Conservation (phyloP, 2,888 invertebrate species). For the Rugalucina vietnamica region DNA sequence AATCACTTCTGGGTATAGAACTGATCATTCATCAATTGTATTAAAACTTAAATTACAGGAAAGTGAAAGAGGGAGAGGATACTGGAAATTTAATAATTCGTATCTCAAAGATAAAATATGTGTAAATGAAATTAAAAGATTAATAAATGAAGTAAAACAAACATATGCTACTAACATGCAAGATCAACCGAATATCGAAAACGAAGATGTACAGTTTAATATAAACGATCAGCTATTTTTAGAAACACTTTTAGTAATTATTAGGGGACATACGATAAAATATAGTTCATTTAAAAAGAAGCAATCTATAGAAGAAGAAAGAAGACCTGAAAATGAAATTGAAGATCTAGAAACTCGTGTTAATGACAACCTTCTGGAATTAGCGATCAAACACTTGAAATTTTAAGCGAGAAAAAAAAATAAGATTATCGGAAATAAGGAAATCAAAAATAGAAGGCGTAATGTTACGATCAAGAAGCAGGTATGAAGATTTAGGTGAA, state of each 20-base stretch:
- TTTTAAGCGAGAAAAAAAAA: background rate
- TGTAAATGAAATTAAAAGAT: background rate
- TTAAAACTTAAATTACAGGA: background rate
- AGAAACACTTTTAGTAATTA: constrained; percentile 18
- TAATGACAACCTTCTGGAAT: background rate
- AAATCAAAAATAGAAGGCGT: background rate
- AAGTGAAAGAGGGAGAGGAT: background rate
- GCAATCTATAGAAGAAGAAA: constrained; percentile 1
- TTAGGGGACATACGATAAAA: constrained; percentile 33
- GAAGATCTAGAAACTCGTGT: background rate
- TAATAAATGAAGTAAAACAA: background rate
- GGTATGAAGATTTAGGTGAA: background rate
- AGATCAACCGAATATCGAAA: background rate
- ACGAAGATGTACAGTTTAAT: no score
- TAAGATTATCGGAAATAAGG: background rate
- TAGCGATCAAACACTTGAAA: background rate
- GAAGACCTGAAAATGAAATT: background rate
- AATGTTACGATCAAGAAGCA: background rate
- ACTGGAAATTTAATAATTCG: background rate
- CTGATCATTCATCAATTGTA: background rate
- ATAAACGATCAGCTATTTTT: background rate
- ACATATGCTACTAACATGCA: background rate
- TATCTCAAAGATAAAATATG: background rate
- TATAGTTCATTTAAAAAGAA: constrained; percentile 15
- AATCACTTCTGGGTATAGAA: background rate